phyloP scores from a whole-genome alignment of 2,113 vertebrate species.

The Melierax canorus region DNA sequence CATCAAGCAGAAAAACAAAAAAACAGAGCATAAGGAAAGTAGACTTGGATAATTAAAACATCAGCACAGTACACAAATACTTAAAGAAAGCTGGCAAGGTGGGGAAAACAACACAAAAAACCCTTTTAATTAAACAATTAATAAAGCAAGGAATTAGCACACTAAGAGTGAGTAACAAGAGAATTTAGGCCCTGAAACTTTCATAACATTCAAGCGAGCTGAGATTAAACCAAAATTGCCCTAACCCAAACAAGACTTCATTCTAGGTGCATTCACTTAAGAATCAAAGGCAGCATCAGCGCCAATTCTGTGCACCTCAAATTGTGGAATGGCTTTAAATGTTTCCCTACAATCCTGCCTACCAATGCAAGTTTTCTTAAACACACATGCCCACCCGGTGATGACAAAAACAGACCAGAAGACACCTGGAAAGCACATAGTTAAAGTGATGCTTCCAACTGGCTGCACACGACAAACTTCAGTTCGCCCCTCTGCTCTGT shows the following conservation, averaged over 20 bases:
- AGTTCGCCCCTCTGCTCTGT: background rate
- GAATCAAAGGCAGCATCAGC: background rate
- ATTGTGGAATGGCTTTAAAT: background rate
- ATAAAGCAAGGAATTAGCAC: background rate
- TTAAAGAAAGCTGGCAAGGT: background rate
- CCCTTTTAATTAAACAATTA: background rate
- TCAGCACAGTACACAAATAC: background rate
- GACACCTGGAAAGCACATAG: background rate
- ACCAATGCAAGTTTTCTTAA: background rate
- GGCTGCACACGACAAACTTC: background rate
- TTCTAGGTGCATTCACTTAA: background rate
- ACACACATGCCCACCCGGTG: background rate
- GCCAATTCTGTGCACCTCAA: background rate
- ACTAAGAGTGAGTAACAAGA: background rate
- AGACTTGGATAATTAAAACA: background rate
- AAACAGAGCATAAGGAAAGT: background rate
- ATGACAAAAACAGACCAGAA: background rate
- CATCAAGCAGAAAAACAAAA: background rate
- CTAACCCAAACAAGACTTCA: background rate
- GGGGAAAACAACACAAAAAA: background rate
- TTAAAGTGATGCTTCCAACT: background rate
- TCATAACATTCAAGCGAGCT: background rate
- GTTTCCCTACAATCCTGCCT: background rate
- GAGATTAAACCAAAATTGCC: background rate
- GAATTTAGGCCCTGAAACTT: conserved; percentile 3